Percentiles rank a stretch among this genome's conserved stretches.
phyloP scores from a whole-genome alignment of 2,113 vertebrate genomes.

The Arothron firmamentum region DNA sequence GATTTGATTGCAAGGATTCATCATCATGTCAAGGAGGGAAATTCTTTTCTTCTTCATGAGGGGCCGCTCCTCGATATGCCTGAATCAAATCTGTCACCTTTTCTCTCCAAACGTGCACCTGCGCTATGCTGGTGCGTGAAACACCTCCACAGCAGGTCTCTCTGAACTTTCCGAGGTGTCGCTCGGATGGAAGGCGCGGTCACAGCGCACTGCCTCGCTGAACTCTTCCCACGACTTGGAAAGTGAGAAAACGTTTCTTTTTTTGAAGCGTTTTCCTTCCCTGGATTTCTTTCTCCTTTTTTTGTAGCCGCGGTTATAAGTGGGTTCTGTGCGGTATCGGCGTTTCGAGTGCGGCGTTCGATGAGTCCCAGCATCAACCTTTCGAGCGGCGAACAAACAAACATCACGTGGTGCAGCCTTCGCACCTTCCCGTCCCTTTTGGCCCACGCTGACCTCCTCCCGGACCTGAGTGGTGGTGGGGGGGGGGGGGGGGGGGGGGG shows the following conservation, averaged over 20 bases:
- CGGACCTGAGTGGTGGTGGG: slow-evolving; percentile 26
- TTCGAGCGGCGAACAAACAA: slow-evolving; percentile 44
- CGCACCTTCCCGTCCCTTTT: slow-evolving; percentile 9
- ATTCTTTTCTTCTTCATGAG: slow-evolving; percentile 3
- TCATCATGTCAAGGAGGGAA: slow-evolving; percentile 52
- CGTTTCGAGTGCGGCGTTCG: slow-evolving; percentile 35
- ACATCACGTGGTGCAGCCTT: slow-evolving; percentile 23
- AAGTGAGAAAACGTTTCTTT: too few relatives aligned
- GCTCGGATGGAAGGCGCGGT: too few relatives aligned
- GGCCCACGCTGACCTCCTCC: slow-evolving; percentile 30
- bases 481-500: too few relatives aligned
- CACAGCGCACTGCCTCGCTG: too few relatives aligned
- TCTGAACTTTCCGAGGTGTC: neutral
- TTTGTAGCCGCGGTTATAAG: slow-evolving; percentile 20
- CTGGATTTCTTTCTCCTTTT: slow-evolving; percentile 8
- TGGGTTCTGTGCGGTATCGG: slow-evolving; percentile 42
- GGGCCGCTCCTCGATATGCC: slow-evolving; percentile 36
- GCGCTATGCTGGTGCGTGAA: neutral
- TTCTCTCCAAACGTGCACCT: neutral
- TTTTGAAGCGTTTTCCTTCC: neutral
- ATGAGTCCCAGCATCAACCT: slow-evolving; percentile 48
- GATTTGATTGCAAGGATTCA: slow-evolving; percentile 60
- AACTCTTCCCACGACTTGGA: too few relatives aligned
- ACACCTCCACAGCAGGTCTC: slow-evolving; percentile 52
- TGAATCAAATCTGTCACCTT: slow-evolving; percentile 28